A percentile compares a stretch with the other conserved stretches of the same genome.
Conservation (phyloP, 2,113 vertebrate species). For the Bothrops jararaca region DNA sequence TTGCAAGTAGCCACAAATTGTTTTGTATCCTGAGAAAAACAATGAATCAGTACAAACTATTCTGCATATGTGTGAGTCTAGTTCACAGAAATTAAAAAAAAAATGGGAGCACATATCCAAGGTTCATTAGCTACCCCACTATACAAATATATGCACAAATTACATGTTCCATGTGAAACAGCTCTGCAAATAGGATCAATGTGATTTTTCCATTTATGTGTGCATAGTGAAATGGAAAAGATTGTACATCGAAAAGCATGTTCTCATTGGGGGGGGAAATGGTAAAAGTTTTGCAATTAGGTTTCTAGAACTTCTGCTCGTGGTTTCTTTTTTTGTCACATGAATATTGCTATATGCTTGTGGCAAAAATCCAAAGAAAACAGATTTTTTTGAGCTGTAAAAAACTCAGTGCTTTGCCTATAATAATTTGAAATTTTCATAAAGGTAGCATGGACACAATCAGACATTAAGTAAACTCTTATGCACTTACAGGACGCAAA, state of each 20-base stretch:
- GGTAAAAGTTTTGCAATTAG: constrained; percentile 6
- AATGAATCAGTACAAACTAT: not conserved
- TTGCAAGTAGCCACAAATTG: not conserved
- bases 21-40: not conserved
- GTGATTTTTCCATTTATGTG: not conserved
- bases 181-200: not conserved
- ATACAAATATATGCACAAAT: not conserved
- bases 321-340: constrained; percentile 1
- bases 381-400: not conserved
- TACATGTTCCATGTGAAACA: not conserved
- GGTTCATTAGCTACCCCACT: not conserved
- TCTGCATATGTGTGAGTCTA: not conserved
- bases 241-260: constrained; percentile 19
- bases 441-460: constrained; percentile 33
- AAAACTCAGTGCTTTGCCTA: not conserved
- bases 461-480: constrained; percentile 35
- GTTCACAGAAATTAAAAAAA: not conserved
- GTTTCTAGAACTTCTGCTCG: not conserved
- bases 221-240: constrained; percentile 6
- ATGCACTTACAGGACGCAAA: constrained; percentile 16
- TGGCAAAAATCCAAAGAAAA: constrained; percentile 23
- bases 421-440: constrained; percentile 44
- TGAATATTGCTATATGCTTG: constrained; percentile 22
- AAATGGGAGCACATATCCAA: not conserved
- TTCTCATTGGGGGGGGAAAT: not conserved